Evolutionary conservation across 2,113 vertebrate species (phyloP), one percentile per base, ranked within the genome.

Genomic region (Amblyornis subalaris): DNA sequence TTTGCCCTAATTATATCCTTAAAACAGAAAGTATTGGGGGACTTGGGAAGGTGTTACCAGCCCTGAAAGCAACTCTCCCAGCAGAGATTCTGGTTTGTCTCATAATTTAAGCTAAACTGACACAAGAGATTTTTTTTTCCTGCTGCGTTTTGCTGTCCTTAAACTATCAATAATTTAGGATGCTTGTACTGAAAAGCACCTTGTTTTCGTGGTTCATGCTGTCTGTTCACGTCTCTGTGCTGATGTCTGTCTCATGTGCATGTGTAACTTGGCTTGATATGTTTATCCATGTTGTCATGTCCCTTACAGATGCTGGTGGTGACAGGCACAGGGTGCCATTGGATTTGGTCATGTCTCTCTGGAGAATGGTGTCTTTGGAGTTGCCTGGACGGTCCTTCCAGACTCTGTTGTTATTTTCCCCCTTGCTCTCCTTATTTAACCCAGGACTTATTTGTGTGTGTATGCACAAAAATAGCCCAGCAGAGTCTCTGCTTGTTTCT

Each of bases 1-100:
- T 44, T 90, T 96, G 44, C 91, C 90, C 79, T 80, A 74, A 70
- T 93, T 92, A 78, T 64, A 75, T 65, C 66, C 50, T 76, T 48
- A 53, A 78, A 85, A 23, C 50, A 88, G 57, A 53, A 88, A 62
- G 42, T 48, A 55, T 4, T 21, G 51, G 8, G 54, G 22, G 19
- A n/a, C 47, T 67, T 38, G 10, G 35, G 74, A 89, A 61, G 58
- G 33, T 50, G 36, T 54, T 89, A 16, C 50, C 54, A 78, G 58
- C 70, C 38, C 10, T 28, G 36, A 42, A 89, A 76, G 29, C 29
- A 73, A 54, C 35, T 70, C 67, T 62, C 55, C 60, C 71, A 85
- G 54, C 45, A 73, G 54, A 45, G 19, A 54, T 76, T 76, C 74
- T 79, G 33, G 8, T 88, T 73, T 65, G 14, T 40, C 84, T 94